Conservation (phyloP, 2,797 vertebrate genomes). For the Myioborus melanocephalus region DNA sequence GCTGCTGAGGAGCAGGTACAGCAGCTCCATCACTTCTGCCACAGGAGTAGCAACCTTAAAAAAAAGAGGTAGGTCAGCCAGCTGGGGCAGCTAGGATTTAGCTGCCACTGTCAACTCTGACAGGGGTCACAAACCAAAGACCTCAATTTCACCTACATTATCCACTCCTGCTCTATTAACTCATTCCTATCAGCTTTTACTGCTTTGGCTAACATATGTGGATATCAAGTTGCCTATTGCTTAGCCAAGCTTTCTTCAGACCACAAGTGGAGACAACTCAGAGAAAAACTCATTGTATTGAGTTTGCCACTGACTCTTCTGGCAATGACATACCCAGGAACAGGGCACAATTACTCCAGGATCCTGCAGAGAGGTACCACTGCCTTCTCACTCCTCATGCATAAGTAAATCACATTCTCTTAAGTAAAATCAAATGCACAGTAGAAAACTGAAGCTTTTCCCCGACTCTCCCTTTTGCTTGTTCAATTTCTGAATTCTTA, state of each 20-base stretch:
- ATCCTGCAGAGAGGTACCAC: not conserved
- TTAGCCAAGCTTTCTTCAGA: not conserved
- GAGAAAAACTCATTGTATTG: not conserved
- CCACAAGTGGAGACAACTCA: not conserved
- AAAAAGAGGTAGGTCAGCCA: not conserved
- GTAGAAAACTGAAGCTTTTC: not conserved
- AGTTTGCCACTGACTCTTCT: not conserved
- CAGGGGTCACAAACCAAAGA: not conserved
- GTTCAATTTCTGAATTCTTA: not conserved
- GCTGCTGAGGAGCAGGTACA: not conserved
- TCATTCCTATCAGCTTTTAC: conserved; percentile 33
- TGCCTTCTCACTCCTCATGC: not conserved
- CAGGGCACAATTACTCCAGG: not conserved
- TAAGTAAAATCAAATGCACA: not conserved
- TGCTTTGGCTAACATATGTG: not conserved
- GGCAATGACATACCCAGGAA: not conserved
- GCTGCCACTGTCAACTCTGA: not conserved
- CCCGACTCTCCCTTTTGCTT: not conserved
- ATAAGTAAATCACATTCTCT: not conserved
- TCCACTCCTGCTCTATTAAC: conserved; percentile 1
- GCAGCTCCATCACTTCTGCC: not conserved
- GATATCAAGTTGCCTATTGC: not conserved
- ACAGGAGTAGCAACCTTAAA: not conserved
- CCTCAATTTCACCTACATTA: conserved; percentile 12
- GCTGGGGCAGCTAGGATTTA: not conserved